Evolutionary conservation across 2,113 vertebrate species (phyloP).

Genomic region (Syngnathus floridae): DNA sequence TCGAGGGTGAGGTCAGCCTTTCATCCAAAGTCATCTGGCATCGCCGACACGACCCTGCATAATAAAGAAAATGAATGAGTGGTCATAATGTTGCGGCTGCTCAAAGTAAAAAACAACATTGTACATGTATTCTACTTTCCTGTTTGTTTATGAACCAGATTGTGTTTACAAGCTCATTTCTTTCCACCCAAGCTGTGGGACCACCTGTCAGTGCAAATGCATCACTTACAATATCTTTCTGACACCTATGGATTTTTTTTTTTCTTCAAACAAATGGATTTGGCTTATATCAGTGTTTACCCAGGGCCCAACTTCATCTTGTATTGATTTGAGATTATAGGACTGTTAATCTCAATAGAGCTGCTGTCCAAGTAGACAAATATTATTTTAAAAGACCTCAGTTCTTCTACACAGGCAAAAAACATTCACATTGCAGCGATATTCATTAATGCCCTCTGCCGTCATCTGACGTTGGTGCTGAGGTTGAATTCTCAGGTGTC

Average conservation of each 20-base stretch:
- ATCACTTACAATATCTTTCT: not conserved
- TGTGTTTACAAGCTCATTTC: not conserved
- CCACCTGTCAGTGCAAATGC: not conserved
- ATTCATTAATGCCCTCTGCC: conserved; percentile 20
- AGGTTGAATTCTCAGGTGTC: conserved; percentile 26
- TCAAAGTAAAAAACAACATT: not conserved
- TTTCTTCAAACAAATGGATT: conserved; percentile 1
- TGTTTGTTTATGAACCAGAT: not conserved
- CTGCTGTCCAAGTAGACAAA: conserved; percentile 14
- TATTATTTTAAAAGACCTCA: not conserved
- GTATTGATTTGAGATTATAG: conserved; percentile 23
- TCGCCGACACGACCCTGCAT: not conserved
- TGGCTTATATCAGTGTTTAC: conserved; percentile 10
- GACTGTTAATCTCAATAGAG: conserved; percentile 13
- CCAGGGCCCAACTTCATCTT: not conserved
- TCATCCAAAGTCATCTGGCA: not conserved
- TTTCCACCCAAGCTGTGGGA: not conserved
- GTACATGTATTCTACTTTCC: not conserved
- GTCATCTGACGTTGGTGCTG: not conserved
- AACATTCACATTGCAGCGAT: not conserved
- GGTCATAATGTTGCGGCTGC: not conserved
- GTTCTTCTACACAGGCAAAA: conserved; percentile 6
- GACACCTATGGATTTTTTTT: not conserved
- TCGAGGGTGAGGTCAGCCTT: not conserved
- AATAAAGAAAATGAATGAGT: not conserved